Base-by-base conservation (phyloP, 2,113 vertebrate species). In the Capricornis sumatraensis region DNA sequence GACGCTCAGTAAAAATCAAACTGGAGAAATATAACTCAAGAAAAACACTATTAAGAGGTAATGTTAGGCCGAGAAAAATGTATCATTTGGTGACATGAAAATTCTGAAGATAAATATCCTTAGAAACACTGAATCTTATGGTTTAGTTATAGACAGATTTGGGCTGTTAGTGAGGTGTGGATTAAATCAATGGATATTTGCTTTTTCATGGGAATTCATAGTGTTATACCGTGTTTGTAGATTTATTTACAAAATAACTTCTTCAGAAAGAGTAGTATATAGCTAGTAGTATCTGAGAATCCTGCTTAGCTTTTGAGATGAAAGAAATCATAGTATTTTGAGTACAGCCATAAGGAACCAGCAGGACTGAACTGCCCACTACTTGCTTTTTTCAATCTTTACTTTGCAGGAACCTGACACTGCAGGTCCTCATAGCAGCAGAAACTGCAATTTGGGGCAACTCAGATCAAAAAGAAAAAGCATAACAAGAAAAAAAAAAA, bases 381-480 rank as follows among this genome's bases (percentile, higher is more conserved):
- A 16, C 76, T 17, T 85, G 89, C 40, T 28, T 85, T 85, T 87
- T 92, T 79, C 84, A 79, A 9, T 71, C 81, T 27, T 88, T 71
- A 50, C 15, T 90, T 55, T 94, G 40, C 60, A 82, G 87, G 62
- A 97, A 82, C 55, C 71, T 97, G 89, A 86, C 33, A 64, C 27
- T 89, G 83, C 40, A 90, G 36, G 55, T 43, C 43, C 67, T 71
- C 40, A 79, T 33, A 90, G 87, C 52, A 91, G 36, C 36, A 91
- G 36, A 78, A 95, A 60, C 40, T 84, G 82, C 84, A 95, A 23
- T 45, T 95, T 87, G 89, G 79, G 62, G 62, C 40, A 89, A 85
- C 58, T 94, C 67, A 87, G 90, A 97, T 10, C 28, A 98, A 96
- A 97, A 93, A 57, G 57, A n/a, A 79, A 83, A 67, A 82, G 55